These are phyloP conservation scores for Zele albiditarsus DNA, from an alignment of 2,888 invertebrate species.

Conservation along the genomic window DNA sequence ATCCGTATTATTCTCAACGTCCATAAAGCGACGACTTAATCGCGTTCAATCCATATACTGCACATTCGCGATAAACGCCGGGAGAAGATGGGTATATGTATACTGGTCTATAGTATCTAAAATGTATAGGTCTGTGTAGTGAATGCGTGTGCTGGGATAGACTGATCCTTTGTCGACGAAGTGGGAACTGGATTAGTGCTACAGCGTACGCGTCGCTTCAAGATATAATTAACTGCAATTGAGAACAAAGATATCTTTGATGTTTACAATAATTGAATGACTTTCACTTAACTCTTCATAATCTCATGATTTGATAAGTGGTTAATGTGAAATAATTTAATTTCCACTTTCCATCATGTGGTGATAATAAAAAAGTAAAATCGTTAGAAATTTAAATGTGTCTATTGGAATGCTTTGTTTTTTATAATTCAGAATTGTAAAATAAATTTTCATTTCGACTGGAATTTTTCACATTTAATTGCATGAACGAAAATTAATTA, in stretches of 20 bases:
- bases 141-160: not conserved
- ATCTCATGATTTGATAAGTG: not conserved
- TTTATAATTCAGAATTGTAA: no score
- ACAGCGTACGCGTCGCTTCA: not conserved
- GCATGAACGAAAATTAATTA: no score
- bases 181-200: slow-evolving; percentile 8
- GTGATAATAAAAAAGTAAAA: no score
- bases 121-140: not conserved
- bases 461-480: no score
- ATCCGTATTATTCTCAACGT: slow-evolving; percentile 5
- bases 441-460: no score
- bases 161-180: not conserved
- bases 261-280: not conserved
- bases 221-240: not conserved
- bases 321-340: not conserved
- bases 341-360: not conserved
- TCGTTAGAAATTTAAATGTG: no score
- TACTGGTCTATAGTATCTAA: not conserved
- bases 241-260: slow-evolving; percentile 12
- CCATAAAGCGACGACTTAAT: slow-evolving; percentile 26
- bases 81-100: not conserved
- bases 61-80: slow-evolving; percentile 33
- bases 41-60: slow-evolving; percentile 34
- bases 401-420: no score
- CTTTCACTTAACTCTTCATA: not conserved